Evolutionary conservation across 2,888 invertebrate species (phyloP), one percentile per base, ranked within the genome.

Genomic region (Synergus gifuensis): DNA sequence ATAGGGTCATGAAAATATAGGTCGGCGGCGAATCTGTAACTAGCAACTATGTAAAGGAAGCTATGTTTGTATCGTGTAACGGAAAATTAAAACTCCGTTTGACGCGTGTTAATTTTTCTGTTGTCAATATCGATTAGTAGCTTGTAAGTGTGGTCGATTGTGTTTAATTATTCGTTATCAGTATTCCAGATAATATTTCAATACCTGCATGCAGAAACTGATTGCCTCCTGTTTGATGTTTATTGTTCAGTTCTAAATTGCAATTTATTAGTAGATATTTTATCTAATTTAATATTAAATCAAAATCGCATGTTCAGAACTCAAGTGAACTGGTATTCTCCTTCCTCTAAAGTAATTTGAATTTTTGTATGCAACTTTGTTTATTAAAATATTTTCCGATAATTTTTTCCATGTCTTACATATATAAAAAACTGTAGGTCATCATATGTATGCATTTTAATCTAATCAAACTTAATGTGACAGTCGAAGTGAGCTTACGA

Each of bases 101-200:
- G 12, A 22, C 28, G 28, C 28, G 28, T 28, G 28, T 28, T 62
- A 7, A 12, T 12, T 7, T 62, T 62, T 18, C 18, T 62, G 62
- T 62, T 28, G 28, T 4, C 62, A 62, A 62, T 22, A 62, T 62
- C 14, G 62, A 28, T 62, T 62, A 12, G 14, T 5, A 62, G 11
- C 12, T 18, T 28, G 62, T 22, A 62, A 62, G 12, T 62, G 12
- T 62, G 22, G 28, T 62, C 28, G 62, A 62, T 62, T 62, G 28
- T 22, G 28, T 22, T 62, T 28, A 62, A 62, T 62, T 62, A 62
- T 62, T 28, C 62, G 62, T 62, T 62, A 58, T 58, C 58, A 62
- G 62, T 28, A 62, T 62, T 62, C 62, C 28, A 62, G 62, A 62
- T 62, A 62, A 62, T 22, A 62, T 62, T 62, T 22, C 28, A 62